Evolutionary conservation across 2,888 invertebrate genomes (phyloP), one percentile per base, ranked within the genome.

Genomic region (Blastobasis lacticolella): DNA sequence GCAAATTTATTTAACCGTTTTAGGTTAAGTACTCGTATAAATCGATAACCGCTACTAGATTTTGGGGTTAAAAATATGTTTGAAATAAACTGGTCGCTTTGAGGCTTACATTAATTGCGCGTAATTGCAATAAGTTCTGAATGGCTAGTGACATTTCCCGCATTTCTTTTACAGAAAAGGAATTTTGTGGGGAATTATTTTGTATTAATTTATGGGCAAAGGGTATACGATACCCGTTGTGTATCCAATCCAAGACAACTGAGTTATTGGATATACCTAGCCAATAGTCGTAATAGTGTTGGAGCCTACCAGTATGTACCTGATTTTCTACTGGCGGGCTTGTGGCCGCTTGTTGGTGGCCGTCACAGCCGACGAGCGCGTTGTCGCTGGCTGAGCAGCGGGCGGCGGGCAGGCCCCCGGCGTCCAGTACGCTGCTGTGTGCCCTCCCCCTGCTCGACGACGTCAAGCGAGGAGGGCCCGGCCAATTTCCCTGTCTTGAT

Each of bases 11-110:
- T 60, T 38, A 59, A 52, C 4, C 40, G 38, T 51, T 62, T 59
- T 46, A 58, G 40, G 50, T 59, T 59, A 36, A 57, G 42, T 37
- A n/a, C n/a, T n/a, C n/a, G n/a, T n/a, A 61, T 61, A 37, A 62
- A 59, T 5, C 57, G 37, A 45, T 57, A 52, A 23, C 45, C 49
- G 9, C 59, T 57, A 37, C 60, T 56, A 3, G 57, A 9, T 47
- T 57, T 58, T 5, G 59, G 55, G 1, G 50, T 45, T 48, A 57
- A 44, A 45, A 57, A 60, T 43, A 50, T 59, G 10, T 48, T 53
- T 37, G 54, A 59, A 36, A 59, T 37, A 45, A 42, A 59, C 37
- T 56, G 50, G 10, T 49, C 49, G 1, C 23, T 3, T n/a, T 3
- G n/a, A 37, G 49, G 50, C 10, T 38, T 44, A 36, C 54, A 52